Evolutionary conservation across 2,113 vertebrate genomes (phyloP), one percentile per base, ranked within the genome.

Genomic region (Saguinus imperator): DNA sequence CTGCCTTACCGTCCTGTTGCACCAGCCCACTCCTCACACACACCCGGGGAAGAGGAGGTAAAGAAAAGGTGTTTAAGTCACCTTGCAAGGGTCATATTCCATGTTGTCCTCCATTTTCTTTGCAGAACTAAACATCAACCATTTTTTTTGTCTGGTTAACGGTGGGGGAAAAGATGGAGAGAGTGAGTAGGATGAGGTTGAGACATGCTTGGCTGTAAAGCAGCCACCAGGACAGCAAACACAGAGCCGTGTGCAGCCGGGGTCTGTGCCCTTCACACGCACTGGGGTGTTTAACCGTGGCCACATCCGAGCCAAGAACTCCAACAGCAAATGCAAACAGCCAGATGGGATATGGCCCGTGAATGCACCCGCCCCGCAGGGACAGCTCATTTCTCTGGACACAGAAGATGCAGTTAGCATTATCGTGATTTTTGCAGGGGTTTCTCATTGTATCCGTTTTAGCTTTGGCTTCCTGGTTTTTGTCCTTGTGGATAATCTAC

Each of bases 231-330:
- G 9, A 43, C n/a, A 21, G 27, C 79, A 29, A 57, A 76, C 25
- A 40, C 21, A 7, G 21, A 4, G 6, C 17, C 3, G 4, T 6
- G 43, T 77, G 75, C 43, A 16, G 8, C 32, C 0, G 5, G 2
- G 40, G 17, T 4, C 73, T 4, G 25, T 5, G 8, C 37, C 1
- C 2, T 16, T 14, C 1, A 8, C 13, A 3, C 16, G 29, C 18
- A 0, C 2, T 1, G 0, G 5, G 3, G 7, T 0, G 13, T 72
- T 73, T 35, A 32, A 3, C 0, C 0, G 18, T 8, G 25, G 11
- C 13, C 27, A 21, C 50, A 35, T 66, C 5, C 1, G 20, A 40
- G 79, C 13, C 0, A 1, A 23, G 66, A 48, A n/a, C 29, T 6
- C 64, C 1, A 11, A 17, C 0, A 10, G 6, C n/a, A 25, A 13